Evolutionary conservation across 2,888 invertebrate genomes (phyloP), one percentile per base, ranked within the genome.

Genomic region (Drosophila austrosaltans): DNA sequence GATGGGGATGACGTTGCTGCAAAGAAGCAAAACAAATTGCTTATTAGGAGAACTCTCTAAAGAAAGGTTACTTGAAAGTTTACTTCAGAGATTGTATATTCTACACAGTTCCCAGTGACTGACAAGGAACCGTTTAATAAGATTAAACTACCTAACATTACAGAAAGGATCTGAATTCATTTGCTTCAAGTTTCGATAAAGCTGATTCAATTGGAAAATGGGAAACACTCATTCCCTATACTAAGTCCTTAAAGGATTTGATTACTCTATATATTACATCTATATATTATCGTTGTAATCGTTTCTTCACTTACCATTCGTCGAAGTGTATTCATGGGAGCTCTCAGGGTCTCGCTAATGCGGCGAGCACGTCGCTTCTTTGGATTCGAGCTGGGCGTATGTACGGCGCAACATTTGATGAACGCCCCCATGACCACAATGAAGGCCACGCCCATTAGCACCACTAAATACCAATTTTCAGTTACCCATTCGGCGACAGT

Each of bases 381-480:
- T 5, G 99, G 99, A 94, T 99, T 99, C 75, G 98, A 98, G 68
- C 98, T 98, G 30, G 99, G 99, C 64, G 99, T 99, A 93, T 99
- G 99, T 63, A 99, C 99, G 36, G 99, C 99, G 93, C 99, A 99
- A 92, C 99, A 98, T 93, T 99, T 99, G 90, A 99, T 99, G 93
- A 99, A 99, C 68, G 98, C 94, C 64, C 98, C 99, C 99, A 99
- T 99, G 90, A 98, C 95, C 83, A 99, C 96, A 64, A 99, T 95
- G 91, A 99, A 96, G 68, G 95, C 96, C 64, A 99, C 96, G 59
- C 97, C 97, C 93, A 98, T 96, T 63, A 99, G 93, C 75, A 99
- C 94, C 79, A 99, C 99, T 4, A 96, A 96, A 96, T 98, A 99
- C 98, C 98, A 99, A 92, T 96, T 96, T 91, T 97, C 97, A 74